Base-by-base conservation (phyloP, 2,888 invertebrate genomes). In the Harpagoxenus sublaevis region DNA sequence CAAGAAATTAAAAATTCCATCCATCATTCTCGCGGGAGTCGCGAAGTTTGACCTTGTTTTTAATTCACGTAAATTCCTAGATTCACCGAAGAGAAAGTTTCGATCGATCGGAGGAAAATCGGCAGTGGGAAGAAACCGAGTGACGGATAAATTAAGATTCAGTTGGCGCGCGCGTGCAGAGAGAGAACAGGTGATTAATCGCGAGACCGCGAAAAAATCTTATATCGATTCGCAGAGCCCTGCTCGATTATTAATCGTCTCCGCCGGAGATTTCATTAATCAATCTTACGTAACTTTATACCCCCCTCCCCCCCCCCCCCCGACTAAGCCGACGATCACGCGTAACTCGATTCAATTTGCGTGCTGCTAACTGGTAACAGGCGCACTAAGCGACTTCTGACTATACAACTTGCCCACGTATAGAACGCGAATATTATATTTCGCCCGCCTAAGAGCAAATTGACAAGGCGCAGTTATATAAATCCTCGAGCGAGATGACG, bases 101-200 rank as follows among this genome's bases (percentile, higher is more conserved):
- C 66, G 39, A 83, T 45, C 65, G 48, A 71, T 78, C 53, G 35
- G 28, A 53, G 66, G 4, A 77, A 53, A 53, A 73, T 73, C 57
- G 42, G n/a, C 28, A n/a, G 23, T 0, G 35, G 10, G 12, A 12
- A 9, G 42, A 35, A 31, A 55, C 12, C 28, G 57, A 68, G 48
- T 35, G 83, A 83, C 60, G 65, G 83, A 79, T 79, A 57, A 70
- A 79, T 71, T 79, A 79, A 70, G 60, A 79, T 79, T 60, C 28
- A 79, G 70, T 66, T n/a, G 39, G 31, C 57, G 45, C 75, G 77
- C 78, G 55, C 57, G 60, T 65, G 65, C 60, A 28, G 55, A 28
- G 35, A 63, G 23, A 31, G 51, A 63, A 23, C 23, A 12, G 31
- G 55, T 79, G 70, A 79, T 79, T 79, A 79, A 79, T 79, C 60